Evolutionary conservation across 1,140 invertebrate genomes (phyloP), one percentile per base, ranked within the genome.

Genomic region (Drosophila carrolli): DNA sequence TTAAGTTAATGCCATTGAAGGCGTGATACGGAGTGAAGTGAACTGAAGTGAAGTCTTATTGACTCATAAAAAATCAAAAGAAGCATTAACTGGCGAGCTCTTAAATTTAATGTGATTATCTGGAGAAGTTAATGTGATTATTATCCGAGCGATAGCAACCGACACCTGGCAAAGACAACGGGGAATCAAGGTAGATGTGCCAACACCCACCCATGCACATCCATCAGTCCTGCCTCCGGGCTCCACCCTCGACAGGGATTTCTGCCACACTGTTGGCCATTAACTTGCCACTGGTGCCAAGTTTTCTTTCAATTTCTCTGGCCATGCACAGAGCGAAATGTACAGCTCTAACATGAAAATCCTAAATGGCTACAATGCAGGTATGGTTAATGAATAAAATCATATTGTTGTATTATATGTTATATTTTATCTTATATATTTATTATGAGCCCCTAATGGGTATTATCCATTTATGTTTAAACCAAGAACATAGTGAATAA

Each of bases 81-180:
- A 29, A 70, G 41, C 68, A 65, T 61, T 75, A 81, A 73, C 56
- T 35, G 58, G 54, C 40, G 58, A 58, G 61, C 62, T 79, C 70
- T 72, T 61, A 82, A 79, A 82, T 86, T 77, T 82, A 89, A 88
- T 89, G 83, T 75, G 84, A 80, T 88, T 88, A 89, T 88, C 80
- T 70, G 80, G 40, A 70, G 71, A 83, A 84, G 84, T 81, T 89
- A 89, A 88, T 89, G 84, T 81, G 84, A 89, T 88, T 88, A 88
- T 88, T 84, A 88, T 62, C 67, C 62, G 48, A 54, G 46, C 14
- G 40, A 38, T 71, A 63, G 81, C 81, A 75, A 66, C 66, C 50
- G 50, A 78, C 60, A 62, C 56, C 56, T 51, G 57, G 35, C 38
- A 14, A 41, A n/a, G 66, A 50, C 67, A 72, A 41, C 54, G 32